phyloP scores from a whole-genome alignment of 2,888 invertebrate genomes.

The Pyrrhia umbra region DNA sequence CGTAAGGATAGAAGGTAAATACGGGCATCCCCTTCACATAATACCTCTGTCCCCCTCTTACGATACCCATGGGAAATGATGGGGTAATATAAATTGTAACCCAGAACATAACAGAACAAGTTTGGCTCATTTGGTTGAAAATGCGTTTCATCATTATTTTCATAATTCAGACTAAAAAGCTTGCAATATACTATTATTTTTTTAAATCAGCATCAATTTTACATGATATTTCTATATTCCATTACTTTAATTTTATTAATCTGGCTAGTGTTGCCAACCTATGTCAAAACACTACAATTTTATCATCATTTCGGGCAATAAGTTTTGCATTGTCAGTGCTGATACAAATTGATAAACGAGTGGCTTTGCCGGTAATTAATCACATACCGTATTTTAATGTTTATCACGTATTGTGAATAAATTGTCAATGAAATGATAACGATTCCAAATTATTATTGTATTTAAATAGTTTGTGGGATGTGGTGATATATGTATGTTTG shows the following conservation, averaged over 20 bases:
- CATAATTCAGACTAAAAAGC: not conserved
- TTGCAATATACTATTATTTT: not conserved
- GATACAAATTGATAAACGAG: constrained; percentile 62
- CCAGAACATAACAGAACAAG: constrained; percentile 26
- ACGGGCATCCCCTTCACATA: constrained; percentile 42
- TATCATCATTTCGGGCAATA: constrained; percentile 55
- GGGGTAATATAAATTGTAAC: constrained; percentile 24
- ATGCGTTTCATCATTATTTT: constrained; percentile 12
- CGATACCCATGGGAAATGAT: constrained; percentile 53
- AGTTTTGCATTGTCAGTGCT: constrained; percentile 51
- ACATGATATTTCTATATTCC: not conserved
- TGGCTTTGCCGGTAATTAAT: constrained; percentile 57
- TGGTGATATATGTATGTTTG: constrained; percentile 19
- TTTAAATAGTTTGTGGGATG: constrained; percentile 36
- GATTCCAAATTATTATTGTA: constrained; percentile 40
- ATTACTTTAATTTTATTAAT: constrained; percentile 26
- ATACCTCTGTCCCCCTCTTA: constrained; percentile 38
- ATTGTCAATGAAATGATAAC: constrained; percentile 59
- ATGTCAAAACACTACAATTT: constrained; percentile 48
- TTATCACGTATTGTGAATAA: constrained; percentile 57
- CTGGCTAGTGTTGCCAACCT: constrained; percentile 13
- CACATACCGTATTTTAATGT: constrained; percentile 54
- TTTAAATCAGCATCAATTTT: not conserved
- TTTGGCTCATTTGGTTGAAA: constrained; percentile 20
- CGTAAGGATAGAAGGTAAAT: constrained; percentile 44